Conservation (phyloP, 2,797 vertebrate species). For the Rhinophrynus dorsalis region DNA sequence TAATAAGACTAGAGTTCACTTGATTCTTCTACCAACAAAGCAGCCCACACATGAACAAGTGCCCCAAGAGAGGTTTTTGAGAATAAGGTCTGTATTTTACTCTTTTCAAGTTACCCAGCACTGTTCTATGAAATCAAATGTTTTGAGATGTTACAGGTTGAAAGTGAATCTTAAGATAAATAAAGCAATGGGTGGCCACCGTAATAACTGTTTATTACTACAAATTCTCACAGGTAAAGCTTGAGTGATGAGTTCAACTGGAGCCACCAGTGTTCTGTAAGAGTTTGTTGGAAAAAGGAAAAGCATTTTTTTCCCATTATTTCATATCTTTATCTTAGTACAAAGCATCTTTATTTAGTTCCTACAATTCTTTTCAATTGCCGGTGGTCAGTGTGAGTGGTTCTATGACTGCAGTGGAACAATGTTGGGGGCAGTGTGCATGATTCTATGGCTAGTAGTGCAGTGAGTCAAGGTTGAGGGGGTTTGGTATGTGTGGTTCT, state of each 20-base stretch:
- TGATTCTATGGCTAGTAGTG: no score
- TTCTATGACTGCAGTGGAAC: no score
- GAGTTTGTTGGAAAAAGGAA: background rate
- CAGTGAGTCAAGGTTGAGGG: no score
- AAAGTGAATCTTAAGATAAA: background rate
- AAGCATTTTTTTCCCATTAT: background rate
- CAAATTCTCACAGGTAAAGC: background rate
- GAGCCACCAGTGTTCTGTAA: background rate
- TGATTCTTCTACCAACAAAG: background rate
- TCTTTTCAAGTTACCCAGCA: background rate
- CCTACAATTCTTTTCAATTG: background rate
- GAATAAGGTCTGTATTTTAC: background rate
- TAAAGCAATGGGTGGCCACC: background rate
- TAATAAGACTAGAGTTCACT: background rate
- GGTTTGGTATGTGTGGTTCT: no score
- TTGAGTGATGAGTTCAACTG: no score
- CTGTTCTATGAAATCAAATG: background rate
- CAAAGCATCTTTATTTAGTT: no score
- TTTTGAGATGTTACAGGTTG: background rate
- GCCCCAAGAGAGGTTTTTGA: background rate
- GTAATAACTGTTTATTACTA: background rate
- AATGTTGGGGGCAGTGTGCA: no score
- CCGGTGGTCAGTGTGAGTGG: no score
- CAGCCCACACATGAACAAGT: slow-evolving; percentile 10
- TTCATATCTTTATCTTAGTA: background rate